Conservation (phyloP, 2,888 invertebrate genomes). For the Abscondita cerata region DNA sequence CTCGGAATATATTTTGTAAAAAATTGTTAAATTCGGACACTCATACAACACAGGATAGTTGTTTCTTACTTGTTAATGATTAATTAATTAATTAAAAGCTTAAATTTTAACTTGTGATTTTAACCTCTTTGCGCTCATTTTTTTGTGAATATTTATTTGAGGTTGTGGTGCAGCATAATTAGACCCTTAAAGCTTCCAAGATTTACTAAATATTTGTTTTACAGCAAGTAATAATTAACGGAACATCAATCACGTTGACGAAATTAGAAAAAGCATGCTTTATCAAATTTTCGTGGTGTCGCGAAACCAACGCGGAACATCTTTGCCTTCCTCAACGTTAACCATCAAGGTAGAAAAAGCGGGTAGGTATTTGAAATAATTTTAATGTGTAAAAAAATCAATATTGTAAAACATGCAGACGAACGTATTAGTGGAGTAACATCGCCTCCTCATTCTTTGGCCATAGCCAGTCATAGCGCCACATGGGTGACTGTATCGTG, state of each 20-base stretch:
- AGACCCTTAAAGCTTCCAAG: too few species aligned
- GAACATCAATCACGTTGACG: slow-evolving; percentile 67
- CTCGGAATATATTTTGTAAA: too few species aligned
- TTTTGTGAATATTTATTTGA: too few species aligned
- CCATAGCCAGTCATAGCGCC: slow-evolving; percentile 80
- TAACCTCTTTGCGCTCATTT: slow-evolving; percentile 34
- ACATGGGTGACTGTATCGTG: slow-evolving; percentile 83
- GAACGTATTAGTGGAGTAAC: slow-evolving; percentile 71
- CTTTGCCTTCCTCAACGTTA: slow-evolving; percentile 81
- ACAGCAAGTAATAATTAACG: slow-evolving; percentile 76
- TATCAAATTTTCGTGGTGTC: slow-evolving; percentile 85
- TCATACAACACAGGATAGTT: too few species aligned
- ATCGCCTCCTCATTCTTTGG: slow-evolving; percentile 81
- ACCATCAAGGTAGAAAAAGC: slow-evolving; percentile 72
- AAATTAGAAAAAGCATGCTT: slow-evolving; percentile 69
- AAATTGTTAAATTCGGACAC: too few species aligned
- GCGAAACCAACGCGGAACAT: slow-evolving; percentile 78
- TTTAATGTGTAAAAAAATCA: too few species aligned
- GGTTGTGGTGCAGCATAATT: too few species aligned
- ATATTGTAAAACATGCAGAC: too few species aligned
- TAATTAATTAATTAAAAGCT: too few species aligned
- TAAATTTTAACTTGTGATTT: slow-evolving; percentile 21
- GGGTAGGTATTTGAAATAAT: slow-evolving; percentile 58
- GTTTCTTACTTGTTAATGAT: too few species aligned
- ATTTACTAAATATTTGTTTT: too few species aligned